Base-by-base conservation (phyloP, 2,888 invertebrate genomes). In the Elegia similella region DNA sequence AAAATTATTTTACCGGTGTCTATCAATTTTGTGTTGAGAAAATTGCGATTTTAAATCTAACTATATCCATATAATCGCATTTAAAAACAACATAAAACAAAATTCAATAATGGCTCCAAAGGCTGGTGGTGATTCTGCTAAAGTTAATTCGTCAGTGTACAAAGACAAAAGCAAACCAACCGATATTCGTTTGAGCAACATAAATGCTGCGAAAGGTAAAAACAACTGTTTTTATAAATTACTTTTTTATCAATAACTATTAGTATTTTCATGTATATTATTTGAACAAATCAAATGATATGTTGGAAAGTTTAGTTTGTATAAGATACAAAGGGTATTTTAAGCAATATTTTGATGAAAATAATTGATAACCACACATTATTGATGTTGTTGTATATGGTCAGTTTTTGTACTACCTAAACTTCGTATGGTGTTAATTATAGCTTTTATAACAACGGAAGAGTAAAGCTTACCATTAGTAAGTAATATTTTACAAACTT, bases 171-270 rank as follows among this genome's bases (percentile, higher is more conserved):
- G 95, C 76, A 99, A 99, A 92, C 99, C 99, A 47, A 93, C 95
- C 44, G 98, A 98, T 92, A 98, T 99, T 77, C 95, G 99, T 57
- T 93, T 94, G 67, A 99, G 98, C 83, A 99, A 99, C 84, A 99
- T 99, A 75, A 95, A 96, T 88, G 99, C 99, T 76, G 99, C 98
- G 57, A 99, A 99, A 96, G 98, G 98, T 98, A 93, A 47, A 43
- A 53, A 58, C 59, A 60, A 57, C 57, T 64, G 62, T 59, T 52
- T 29, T 30, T 42, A 1, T 30, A 38, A 43, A 52, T n/a, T n/a
- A 29, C 15, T 29, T 29, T 42, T 30, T 42, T 38, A n/a, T 56
- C 46, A 17, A 52, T 54, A 56, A 58, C n/a, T 56, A 29, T 52
- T 30, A 15, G 2, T 16, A 10, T 57, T 54, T 47, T 52, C 52